phyloP scores from a whole-genome alignment of 1,140 invertebrate species.

The Mamestra configurata region DNA sequence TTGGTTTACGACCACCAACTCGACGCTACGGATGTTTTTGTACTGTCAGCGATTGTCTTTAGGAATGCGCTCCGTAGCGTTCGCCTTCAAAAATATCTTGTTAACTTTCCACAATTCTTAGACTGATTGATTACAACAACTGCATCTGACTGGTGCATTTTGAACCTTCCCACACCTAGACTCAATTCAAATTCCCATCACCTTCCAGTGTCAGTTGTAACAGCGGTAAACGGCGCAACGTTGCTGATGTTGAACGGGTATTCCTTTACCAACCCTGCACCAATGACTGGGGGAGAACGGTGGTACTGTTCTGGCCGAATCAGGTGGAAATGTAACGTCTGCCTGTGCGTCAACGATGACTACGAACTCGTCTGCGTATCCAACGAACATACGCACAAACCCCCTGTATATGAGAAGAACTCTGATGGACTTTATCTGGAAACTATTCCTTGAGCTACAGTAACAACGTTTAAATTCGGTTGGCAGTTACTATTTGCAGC shows the following conservation, averaged over 20 bases:
- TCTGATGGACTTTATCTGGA: conserved; percentile 69
- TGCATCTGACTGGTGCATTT: not conserved
- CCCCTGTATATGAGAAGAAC: conserved; percentile 74
- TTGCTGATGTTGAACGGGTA: conserved; percentile 80
- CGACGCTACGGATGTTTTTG: no score
- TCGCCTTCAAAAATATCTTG: no score
- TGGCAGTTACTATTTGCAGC: not conserved
- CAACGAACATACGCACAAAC: conserved; percentile 72
- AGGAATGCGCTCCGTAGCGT: no score
- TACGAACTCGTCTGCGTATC: conserved; percentile 82
- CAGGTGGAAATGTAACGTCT: conserved; percentile 79
- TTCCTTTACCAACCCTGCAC: conserved; percentile 77
- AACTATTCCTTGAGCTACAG: conserved; percentile 19
- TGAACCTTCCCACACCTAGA: not conserved
- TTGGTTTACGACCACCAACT: no score
- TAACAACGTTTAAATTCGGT: not conserved
- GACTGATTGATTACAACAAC: no score
- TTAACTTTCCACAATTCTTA: no score
- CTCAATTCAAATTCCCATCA: conserved; percentile 37
- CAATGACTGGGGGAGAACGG: conserved; percentile 75
- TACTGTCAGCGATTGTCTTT: no score
- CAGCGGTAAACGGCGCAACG: conserved; percentile 79
- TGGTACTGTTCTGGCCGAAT: conserved; percentile 82
- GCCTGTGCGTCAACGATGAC: conserved; percentile 82
- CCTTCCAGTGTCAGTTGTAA: conserved; percentile 82